Conservation (phyloP, 1,140 invertebrate species). For the Drosophila gunungcola region DNA sequence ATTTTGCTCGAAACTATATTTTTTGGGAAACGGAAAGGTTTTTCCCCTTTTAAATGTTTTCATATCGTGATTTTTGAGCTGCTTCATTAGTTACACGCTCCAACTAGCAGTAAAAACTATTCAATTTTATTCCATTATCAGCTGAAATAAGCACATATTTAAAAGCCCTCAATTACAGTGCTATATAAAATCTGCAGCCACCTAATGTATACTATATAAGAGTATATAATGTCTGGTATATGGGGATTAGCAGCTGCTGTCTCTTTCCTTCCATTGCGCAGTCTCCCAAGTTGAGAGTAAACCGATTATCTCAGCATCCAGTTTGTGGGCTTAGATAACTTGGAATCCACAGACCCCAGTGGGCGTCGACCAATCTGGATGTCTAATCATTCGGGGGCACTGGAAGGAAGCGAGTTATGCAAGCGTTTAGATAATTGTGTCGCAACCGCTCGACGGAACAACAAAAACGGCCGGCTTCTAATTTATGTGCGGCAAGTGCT, state of each 20-base stretch:
- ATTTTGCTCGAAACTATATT: background rate
- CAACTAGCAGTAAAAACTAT: slow-evolving; percentile 20
- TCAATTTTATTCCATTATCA: slow-evolving; percentile 47
- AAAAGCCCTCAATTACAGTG: slow-evolving; percentile 19
- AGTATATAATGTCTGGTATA: background rate
- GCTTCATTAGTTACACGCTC: slow-evolving; percentile 58
- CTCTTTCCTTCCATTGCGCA: slow-evolving; percentile 51
- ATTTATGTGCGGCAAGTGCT: slow-evolving; percentile 79
- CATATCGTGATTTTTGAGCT: slow-evolving; percentile 19
- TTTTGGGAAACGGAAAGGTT: background rate
- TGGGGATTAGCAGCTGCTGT: background rate
- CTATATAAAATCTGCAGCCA: background rate
- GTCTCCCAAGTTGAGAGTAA: slow-evolving; percentile 37
- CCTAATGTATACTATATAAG: background rate
- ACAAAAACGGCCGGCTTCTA: slow-evolving; percentile 51
- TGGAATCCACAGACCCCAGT: slow-evolving; percentile 26
- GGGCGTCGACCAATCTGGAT: slow-evolving; percentile 55
- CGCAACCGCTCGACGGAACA: slow-evolving; percentile 5
- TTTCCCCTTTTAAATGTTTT: slow-evolving; percentile 13
- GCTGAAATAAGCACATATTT: slow-evolving; percentile 43
- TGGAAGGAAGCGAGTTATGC: slow-evolving; percentile 31
- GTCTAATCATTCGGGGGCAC: slow-evolving; percentile 33
- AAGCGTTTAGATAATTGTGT: slow-evolving; percentile 57
- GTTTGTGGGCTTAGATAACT: slow-evolving; percentile 40
- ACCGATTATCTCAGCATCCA: slow-evolving; percentile 57